A percentile compares a stretch with the other conserved stretches of the same genome.
These are phyloP conservation scores for Gymnothorax reevesii DNA, from an alignment of 2,797 vertebrate genomes.

Conservation along the genomic window DNA sequence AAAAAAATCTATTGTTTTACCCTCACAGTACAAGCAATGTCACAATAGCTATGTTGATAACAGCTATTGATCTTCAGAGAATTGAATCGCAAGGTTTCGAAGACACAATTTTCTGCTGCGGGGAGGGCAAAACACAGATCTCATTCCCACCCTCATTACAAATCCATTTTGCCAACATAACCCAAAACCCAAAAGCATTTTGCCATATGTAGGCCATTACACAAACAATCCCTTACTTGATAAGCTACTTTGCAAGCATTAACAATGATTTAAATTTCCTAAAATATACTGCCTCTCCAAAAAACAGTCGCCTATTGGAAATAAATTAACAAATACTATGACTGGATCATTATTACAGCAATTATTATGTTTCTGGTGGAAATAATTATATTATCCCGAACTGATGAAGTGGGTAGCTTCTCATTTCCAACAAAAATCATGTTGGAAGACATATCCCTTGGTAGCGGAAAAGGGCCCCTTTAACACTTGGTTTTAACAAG, in stretches of 20 bases:
- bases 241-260: not conserved
- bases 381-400: no score
- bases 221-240: not conserved
- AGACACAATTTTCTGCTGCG: not conserved
- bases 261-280: not conserved
- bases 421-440: no score
- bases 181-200: not conserved
- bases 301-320: no score
- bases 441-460: no score
- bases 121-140: not conserved
- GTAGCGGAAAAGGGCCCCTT: no score
- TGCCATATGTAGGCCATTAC: not conserved
- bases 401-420: no score
- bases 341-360: no score
- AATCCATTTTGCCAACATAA: not conserved
- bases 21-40: not conserved
- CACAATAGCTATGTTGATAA: not conserved
- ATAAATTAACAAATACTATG: no score
- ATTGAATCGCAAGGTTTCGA: not conserved
- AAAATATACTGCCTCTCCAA: not conserved
- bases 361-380: no score
- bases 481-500: no score
- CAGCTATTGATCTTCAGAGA: not conserved
- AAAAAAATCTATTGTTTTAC: constrained; percentile 34
- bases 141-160: not conserved